Evolutionary conservation across 2,113 vertebrate species (phyloP), one percentile per base, ranked within the genome.

Genomic region (Tamias sibiricus): DNA sequence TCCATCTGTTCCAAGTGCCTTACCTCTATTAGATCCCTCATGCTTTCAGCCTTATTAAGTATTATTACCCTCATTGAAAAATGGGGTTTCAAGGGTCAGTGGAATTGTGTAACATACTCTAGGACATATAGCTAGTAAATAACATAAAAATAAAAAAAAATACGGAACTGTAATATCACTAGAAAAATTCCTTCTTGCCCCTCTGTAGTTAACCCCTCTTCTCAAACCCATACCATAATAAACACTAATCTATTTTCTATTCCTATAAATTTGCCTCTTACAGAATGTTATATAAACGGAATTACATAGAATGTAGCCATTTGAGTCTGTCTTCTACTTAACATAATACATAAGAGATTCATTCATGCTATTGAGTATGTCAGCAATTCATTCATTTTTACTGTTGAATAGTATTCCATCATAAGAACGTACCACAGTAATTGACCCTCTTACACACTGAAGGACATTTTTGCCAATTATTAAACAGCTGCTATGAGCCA

Each of bases 61-160:
- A 49, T 80, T 42, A 87, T 8, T 72, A 20, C n/a, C 69, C 42
- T 82, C 75, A 35, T 35, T 52, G 57, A n/a, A 75, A 97, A 83
- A 79, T 13, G n/a, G 66, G 49, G 30, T 57, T 30, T 44, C 59
- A n/a, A 85, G 77, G n/a, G 8, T 83, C 37, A 77, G 47, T 42
- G 37, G 35, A 85, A 42, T 66, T 24, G 40, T 26, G 76, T 44
- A 44, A 88, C 26, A 47, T 86, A 47, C 77, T 72, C 69, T 26
- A 72, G 83, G 59, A 32, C 69, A 49, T 47, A 47, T 40, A 52
- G 37, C 52, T 84, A 68, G 72, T 49, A 87, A 96, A 76, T 2
- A 68, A 66, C 75, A 89, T 79, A 54, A 64, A 87, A 92, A 90
- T n/a, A 59, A 32, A n/a, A n/a, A n/a, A n/a, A 79, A 47, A 79